Percentiles rank a stretch among this genome's conserved stretches.
Evolutionary conservation across 2,113 vertebrate genomes (phyloP).

Genomic region (Colossoma macropomum): DNA sequence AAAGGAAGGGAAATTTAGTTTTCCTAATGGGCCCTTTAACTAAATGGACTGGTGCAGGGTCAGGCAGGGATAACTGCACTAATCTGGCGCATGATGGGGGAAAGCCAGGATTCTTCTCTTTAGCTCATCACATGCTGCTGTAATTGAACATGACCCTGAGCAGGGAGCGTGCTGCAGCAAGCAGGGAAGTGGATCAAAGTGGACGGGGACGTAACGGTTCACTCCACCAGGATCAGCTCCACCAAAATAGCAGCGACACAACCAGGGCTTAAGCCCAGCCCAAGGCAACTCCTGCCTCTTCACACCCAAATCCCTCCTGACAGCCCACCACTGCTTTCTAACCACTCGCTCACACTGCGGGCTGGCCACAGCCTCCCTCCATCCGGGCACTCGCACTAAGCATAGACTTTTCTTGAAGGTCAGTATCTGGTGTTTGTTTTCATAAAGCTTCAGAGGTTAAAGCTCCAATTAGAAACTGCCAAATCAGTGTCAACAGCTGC

Average conservation of each 20-base stretch:
- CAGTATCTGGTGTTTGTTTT: conserved; percentile 4
- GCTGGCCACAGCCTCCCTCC: neutral
- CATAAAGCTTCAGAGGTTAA: neutral
- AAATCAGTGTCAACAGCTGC: neutral
- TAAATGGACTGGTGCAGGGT: neutral
- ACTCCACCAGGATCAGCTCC: neutral
- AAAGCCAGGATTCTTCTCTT: neutral
- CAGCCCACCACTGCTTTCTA: neutral
- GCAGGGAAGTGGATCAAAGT: neutral
- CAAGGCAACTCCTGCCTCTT: conserved; percentile 3
- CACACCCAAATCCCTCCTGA: conserved; percentile 5
- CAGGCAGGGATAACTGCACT: neutral
- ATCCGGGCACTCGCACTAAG: neutral
- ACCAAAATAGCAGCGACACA: neutral
- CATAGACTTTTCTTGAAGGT: neutral
- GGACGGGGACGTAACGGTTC: neutral
- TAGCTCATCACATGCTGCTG: conserved; percentile 24
- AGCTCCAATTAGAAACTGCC: neutral
- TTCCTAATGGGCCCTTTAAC: neutral
- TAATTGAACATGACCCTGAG: conserved; percentile 20
- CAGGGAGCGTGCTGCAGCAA: neutral
- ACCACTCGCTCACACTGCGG: neutral
- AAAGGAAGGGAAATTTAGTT: no score
- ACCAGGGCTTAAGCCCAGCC: conserved; percentile 2
- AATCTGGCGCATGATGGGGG: neutral